Evolutionary conservation across 2,797 vertebrate genomes (phyloP), one percentile per base, ranked within the genome.

Genomic region (Chaenodraco wilsoni): DNA sequence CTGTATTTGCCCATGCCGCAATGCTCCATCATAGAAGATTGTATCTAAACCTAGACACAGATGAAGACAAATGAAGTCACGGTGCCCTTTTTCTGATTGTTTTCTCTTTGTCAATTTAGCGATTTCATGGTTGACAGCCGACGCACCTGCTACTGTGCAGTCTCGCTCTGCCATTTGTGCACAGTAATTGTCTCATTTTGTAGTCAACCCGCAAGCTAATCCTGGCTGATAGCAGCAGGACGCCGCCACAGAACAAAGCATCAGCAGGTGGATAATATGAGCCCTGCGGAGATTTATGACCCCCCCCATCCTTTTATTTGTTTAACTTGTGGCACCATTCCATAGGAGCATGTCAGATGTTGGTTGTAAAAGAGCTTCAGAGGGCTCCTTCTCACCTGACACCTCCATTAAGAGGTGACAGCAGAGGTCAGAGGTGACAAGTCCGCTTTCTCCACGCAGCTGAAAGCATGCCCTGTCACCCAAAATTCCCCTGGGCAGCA

Each of bases 71-170:
- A 80, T 80, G 55, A 78, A 83, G 69, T 84, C 77, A 67, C 31
- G 41, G 19, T 60, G 79, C 62, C 78, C 63, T 69, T 69, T 76
- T 31, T 50, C 74, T 79, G 80, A 90, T 87, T 86, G 81, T 87
- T 88, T 82, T 88, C 75, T 82, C 79, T 85, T 65, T 60, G 72
- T 88, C 74, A 78, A 88, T 90, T 87, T 81, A 3, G 69, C 75
- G 64, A 83, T 89, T 80, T 64, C 67, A 76, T 57, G 61, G 72
- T 61, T 55, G 80, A 70, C 78, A 49, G 84, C 61, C 1, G 72
- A 76, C 52, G 41, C 89, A 89, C 86, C 88, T 90, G 90, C 87
- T 51, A 8, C 81, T 50, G 61, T 21, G 71, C 72, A 15, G 31
- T 70, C 81, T 52, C 56, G 40, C 74, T 63, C 64, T 57, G 69